These are phyloP conservation scores for Melitaea cinxia DNA, from an alignment of 1,140 invertebrate genomes.

Conservation along the genomic window DNA sequence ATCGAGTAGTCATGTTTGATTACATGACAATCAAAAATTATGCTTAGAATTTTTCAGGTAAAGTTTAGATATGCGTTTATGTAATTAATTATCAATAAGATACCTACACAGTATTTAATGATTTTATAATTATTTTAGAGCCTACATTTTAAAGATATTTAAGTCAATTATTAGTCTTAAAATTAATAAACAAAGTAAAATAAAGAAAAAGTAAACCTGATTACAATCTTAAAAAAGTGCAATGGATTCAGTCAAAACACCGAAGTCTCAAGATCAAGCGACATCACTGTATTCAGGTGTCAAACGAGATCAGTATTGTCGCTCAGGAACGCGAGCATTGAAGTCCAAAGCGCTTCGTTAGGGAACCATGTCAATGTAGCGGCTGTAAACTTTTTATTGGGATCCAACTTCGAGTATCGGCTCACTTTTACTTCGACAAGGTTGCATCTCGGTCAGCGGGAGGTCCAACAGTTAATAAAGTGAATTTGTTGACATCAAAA, in stretches of 20 bases:
- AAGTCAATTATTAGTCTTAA: no score
- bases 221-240: no score
- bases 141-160: no score
- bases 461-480: conserved; percentile 73
- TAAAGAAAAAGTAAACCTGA: no score
- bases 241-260: neutral
- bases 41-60: no score
- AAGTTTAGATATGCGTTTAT: no score
- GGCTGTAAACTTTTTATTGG: conserved; percentile 54
- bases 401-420: conserved; percentile 33
- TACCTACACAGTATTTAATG: no score
- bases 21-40: no score
- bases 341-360: conserved; percentile 65
- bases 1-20: conserved; percentile 3
- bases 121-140: no score
- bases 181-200: no score
- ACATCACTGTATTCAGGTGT: conserved; percentile 67
- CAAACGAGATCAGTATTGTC: conserved; percentile 67
- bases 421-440: conserved; percentile 54
- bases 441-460: conserved; percentile 62
- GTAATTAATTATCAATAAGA: no score
- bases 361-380: conserved; percentile 64
- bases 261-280: conserved; percentile 2
- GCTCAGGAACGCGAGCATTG: conserved; percentile 62
- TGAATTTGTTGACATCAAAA: conserved; percentile 79